These are phyloP conservation scores for Zaprionus camerounensis DNA, from an alignment of 1,140 invertebrate species.

Conservation along the genomic window DNA sequence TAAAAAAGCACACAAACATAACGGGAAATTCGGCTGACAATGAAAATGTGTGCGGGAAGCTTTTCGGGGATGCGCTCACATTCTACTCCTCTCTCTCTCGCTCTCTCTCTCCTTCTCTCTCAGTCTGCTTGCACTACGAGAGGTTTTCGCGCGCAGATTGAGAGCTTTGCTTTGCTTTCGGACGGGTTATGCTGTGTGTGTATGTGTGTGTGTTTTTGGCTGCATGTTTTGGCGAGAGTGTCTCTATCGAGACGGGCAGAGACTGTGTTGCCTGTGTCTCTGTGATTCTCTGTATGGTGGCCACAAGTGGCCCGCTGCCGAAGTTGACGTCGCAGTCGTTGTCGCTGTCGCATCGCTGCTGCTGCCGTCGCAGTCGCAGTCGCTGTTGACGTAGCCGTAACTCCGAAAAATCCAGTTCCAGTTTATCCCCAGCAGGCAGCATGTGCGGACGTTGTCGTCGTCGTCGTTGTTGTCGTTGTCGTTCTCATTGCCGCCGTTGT, in stretches of 20 bases:
- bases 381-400: conserved; percentile 52
- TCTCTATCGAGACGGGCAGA: conserved; percentile 57
- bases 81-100: background rate
- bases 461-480: conserved; percentile 43
- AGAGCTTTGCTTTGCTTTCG: conserved; percentile 34
- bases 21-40: conserved; percentile 33
- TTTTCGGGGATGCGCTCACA: conserved; percentile 11
- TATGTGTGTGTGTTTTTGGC: conserved; percentile 34
- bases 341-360: conserved; percentile 10
- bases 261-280: conserved; percentile 56
- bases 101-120: background rate
- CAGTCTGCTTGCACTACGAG: background rate
- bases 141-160: conserved; percentile 46
- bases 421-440: conserved; percentile 84
- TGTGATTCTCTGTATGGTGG: conserved; percentile 68
- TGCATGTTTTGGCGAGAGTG: conserved; percentile 37
- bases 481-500: conserved; percentile 21
- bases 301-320: conserved; percentile 49
- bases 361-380: background rate
- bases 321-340: conserved; percentile 3
- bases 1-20: conserved; percentile 21
- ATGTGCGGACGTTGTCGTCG: conserved; percentile 81
- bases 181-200: conserved; percentile 48
- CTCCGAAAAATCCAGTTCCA: conserved; percentile 84
- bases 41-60: conserved; percentile 8